Evolutionary conservation across 2,888 invertebrate genomes (phyloP), one percentile per base, ranked within the genome.

Genomic region (Strigamia transsilvanica): DNA sequence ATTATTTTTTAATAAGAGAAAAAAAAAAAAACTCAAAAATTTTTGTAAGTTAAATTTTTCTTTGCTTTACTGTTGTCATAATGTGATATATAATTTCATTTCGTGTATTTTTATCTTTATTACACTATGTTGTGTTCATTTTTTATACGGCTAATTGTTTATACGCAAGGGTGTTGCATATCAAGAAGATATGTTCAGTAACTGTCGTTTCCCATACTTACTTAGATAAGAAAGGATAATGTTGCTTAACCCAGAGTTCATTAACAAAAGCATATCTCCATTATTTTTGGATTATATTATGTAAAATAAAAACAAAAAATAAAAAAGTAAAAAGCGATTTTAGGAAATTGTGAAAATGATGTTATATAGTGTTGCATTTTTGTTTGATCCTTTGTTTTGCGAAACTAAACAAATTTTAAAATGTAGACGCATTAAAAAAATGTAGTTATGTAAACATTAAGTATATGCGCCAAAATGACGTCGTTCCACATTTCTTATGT

Each of bases 131-230:
- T 56, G 38, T 56, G 18, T 56, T 18, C 18, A 9, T 18, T 56
- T 56, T 56, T 56, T 56, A 56, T 56, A 56, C 56, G 56, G 56
- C 56, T 56, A 56, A 56, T 56, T 56, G 56, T 56, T 56, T 56
- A 56, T 56, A 56, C 56, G 56, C 56, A 56, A 56, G 56, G 56
- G 56, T 56, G 56, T 56, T 56, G 56, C 56, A 56, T 56, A 56
- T 56, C 56, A 56, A n/a, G 56, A 18, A 56, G 56, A 56, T 56
- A 56, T 56, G 56, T 56, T 56, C 56, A 56, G 56, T 56, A 56
- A 56, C 56, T 56, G 56, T 56, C 56, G 56, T 56, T 56, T 18
- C 21, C 56, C 56, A 56, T 56, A 56, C 56, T 56, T 56, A 56
- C 15, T 56, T 56, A 56, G 56, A 56, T 56, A 56, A 56, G 56